phyloP scores from a whole-genome alignment of 2,888 invertebrate species.

The Pyrgus malvae region DNA sequence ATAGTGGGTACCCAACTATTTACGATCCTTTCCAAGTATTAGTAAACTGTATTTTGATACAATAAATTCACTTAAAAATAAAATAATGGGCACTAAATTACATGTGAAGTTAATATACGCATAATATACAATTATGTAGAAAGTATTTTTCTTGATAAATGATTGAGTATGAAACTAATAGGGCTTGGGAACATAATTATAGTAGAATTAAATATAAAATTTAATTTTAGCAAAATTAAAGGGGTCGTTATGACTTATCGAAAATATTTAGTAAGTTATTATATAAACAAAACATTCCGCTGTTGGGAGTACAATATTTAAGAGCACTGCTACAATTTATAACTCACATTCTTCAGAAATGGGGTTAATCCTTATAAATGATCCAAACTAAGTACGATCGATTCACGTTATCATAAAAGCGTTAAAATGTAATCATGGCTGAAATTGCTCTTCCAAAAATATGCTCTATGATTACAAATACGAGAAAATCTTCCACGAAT shows the following conservation, averaged over 20 bases:
- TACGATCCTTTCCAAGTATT: no score
- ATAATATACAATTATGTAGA: no score
- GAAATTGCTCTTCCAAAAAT: not conserved
- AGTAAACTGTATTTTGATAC: no score
- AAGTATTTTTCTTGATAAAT: no score
- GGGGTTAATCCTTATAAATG: slow-evolving; percentile 14
- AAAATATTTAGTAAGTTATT: slow-evolving; percentile 2
- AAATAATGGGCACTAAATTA: no score
- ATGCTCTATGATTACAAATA: slow-evolving; percentile 1
- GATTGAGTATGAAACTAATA: no score
- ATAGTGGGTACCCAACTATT: no score
- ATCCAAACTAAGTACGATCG: not conserved
- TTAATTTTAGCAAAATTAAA: slow-evolving; percentile 5
- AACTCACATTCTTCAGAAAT: slow-evolving; percentile 3
- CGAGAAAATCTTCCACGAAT: not conserved
- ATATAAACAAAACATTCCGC: slow-evolving; percentile 2
- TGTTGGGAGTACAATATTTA: slow-evolving; percentile 1
- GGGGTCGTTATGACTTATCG: slow-evolving; percentile 4
- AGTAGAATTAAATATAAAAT: no score
- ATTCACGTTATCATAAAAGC: not conserved
- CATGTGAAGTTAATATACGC: no score
- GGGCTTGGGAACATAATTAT: no score
- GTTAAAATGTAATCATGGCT: not conserved
- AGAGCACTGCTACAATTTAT: slow-evolving; percentile 6
- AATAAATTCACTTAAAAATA: no score